Evolutionary conservation across 2,888 invertebrate genomes (phyloP).

Genomic region (Nephrotoma guestfalica): DNA sequence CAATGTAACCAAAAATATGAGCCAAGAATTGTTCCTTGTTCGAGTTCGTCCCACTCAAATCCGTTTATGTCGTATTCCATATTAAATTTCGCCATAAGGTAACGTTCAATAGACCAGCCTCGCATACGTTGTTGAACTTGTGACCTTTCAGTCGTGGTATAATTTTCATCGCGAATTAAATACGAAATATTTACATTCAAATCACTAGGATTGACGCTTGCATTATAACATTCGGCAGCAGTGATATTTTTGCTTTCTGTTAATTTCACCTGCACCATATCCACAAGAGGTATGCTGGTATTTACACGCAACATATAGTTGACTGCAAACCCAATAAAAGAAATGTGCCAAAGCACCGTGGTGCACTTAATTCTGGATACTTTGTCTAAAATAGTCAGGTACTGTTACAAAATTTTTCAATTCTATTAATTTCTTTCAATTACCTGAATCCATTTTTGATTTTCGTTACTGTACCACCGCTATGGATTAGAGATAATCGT

Average conservation of each 20-base stretch:
- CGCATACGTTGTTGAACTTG: constrained; percentile 12
- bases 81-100: constrained; percentile 5
- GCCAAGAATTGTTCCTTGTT: constrained; percentile 47
- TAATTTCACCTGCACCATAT: constrained; percentile 36
- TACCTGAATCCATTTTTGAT: not conserved
- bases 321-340: constrained; percentile 48
- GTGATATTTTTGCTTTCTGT: not conserved
- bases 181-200: not conserved
- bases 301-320: constrained; percentile 55
- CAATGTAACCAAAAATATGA: constrained; percentile 63
- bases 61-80: constrained; percentile 19
- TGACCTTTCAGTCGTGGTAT: constrained; percentile 16
- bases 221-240: not conserved
- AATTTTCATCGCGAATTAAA: constrained; percentile 10
- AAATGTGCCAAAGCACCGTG: constrained; percentile 46
- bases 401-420: no score
- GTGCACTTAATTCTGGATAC: no score
- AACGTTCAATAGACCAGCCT: constrained; percentile 8
- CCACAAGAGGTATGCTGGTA: constrained; percentile 51
- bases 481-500: not conserved
- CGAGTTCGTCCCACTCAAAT: constrained; percentile 48
- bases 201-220: not conserved
- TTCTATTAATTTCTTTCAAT: not conserved
- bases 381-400: no score
- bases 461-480: not conserved